Conservation (phyloP, 2,797 vertebrate species). For the Gallinago stenura region DNA sequence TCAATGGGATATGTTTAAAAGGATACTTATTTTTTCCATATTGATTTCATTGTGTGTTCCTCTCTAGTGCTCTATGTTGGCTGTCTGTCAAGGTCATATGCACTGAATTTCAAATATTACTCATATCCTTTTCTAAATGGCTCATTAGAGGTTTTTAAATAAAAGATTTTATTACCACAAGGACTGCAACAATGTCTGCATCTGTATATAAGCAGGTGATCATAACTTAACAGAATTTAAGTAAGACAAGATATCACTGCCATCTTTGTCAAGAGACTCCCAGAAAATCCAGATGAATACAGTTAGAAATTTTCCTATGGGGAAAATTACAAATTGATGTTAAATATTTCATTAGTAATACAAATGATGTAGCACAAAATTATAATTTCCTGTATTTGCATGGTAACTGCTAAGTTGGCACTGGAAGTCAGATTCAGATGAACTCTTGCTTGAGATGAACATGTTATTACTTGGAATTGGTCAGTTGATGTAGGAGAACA, state of each 20-base stretch:
- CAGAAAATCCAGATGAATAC: slow-evolving; percentile 16
- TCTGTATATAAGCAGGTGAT: slow-evolving; percentile 32
- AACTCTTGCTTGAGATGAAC: not conserved
- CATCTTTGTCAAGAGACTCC: not conserved
- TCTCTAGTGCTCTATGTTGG: not conserved
- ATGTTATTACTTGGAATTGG: not conserved
- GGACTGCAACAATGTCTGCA: slow-evolving; percentile 6
- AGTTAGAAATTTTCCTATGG: not conserved
- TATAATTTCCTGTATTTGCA: not conserved
- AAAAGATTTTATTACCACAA: slow-evolving; percentile 42
- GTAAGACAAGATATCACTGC: slow-evolving; percentile 14
- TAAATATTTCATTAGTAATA: not conserved
- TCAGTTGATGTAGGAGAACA: not conserved
- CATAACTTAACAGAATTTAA: slow-evolving; percentile 1
- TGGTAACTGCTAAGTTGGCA: not conserved
- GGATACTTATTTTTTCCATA: not conserved
- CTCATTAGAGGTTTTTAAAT: slow-evolving; percentile 64
- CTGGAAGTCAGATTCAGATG: not conserved
- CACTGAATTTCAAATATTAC: slow-evolving; percentile 59
- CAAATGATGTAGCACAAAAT: not conserved
- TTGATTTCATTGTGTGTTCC: not conserved
- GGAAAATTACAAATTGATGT: slow-evolving; percentile 4
- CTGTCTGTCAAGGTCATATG: slow-evolving; percentile 48
- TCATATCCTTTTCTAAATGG: slow-evolving; percentile 52
- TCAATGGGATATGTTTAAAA: not conserved